Evolutionary conservation across 2,888 invertebrate genomes (phyloP), one percentile per base, ranked within the genome.

Genomic region (Microchrysa polita): DNA sequence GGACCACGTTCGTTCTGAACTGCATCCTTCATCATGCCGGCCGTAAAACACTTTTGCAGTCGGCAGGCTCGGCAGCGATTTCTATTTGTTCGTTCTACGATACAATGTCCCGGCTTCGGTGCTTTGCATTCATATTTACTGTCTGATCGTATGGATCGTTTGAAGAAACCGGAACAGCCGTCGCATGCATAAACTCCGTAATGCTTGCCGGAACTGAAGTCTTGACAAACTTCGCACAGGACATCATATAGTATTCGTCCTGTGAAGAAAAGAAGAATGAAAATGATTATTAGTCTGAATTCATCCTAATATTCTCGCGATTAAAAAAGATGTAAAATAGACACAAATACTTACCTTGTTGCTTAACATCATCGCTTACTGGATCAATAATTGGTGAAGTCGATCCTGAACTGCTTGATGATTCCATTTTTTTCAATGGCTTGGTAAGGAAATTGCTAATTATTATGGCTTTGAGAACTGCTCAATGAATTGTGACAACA

Each of bases 111-210:
- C 77, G 93, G 92, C 14, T 90, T 90, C 78, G 94, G 93, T 0
- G 95, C 94, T 85, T 98, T 98, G 87, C 99, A 99, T 1, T 93
- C 90, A 84, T 99, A 99, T 79, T 95, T 93, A 0, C 98, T 90
- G 81, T 95, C 96, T n/a, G 97, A 89, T 5, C 99, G 88, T 76
- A 99, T 98, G 2, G 98, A 98, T 40, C 99, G 88, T 88, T 98
- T 93, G 84, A 94, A 93, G 83, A 93, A 93, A 0, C 92, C 93
- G 0, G 93, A 93, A 80, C 93, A 97, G 74, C 99, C 99, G 83
- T 99, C 98, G 82, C 99, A 99, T 0, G 98, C 97, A 83, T 95
- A 98, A 73, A 99, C 98, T 2, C 98, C 98, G 83, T 99, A 99
- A 83, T 99, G 99, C 83, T 99, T 99, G 0, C 99, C 99, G 0